A percentile compares a stretch with the other conserved stretches of the same genome.
phyloP scores from a whole-genome alignment of 2,888 invertebrate genomes.

The Punctoribates punctum region DNA sequence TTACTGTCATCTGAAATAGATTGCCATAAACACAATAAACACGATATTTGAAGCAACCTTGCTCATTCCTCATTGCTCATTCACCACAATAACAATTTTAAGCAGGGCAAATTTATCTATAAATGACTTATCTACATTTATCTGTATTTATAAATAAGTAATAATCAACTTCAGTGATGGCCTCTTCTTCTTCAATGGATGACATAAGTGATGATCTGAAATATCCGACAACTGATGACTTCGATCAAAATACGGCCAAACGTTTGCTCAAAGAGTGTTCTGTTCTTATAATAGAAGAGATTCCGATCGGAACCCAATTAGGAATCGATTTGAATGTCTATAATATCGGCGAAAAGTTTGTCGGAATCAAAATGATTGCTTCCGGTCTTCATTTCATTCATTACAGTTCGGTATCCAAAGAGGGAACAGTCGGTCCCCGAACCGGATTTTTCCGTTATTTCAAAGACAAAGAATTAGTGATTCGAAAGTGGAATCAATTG shows the following conservation, averaged over 20 bases:
- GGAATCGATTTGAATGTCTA: constrained; percentile 92
- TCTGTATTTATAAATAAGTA: too few species aligned
- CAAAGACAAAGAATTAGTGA: constrained; percentile 72
- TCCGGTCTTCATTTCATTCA: constrained; percentile 91
- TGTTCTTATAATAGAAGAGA: constrained; percentile 73
- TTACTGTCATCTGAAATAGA: too few species aligned
- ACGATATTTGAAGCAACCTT: too few species aligned
- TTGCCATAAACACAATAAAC: too few species aligned
- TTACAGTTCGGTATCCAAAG: constrained; percentile 62
- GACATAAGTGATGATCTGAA: background rate
- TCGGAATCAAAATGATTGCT: constrained; percentile 97
- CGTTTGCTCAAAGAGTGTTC: constrained; percentile 75
- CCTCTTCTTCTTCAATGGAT: background rate
- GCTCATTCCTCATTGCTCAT: too few species aligned
- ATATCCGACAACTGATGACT: constrained; percentile 26
- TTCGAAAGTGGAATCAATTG: constrained; percentile 77
- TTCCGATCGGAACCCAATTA: constrained; percentile 87
- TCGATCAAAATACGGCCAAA: constrained; percentile 69
- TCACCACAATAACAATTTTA: too few species aligned
- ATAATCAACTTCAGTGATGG: too few species aligned
- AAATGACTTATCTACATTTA: too few species aligned
- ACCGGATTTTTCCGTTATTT: constrained; percentile 85
- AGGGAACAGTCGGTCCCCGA: constrained; percentile 61
- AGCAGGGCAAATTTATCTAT: too few species aligned
- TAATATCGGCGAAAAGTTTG: constrained; percentile 84